Evolutionary conservation across 92 coral and sea anemone genomes (phyloP).

Genomic region (Heliopora coerulea): DNA sequence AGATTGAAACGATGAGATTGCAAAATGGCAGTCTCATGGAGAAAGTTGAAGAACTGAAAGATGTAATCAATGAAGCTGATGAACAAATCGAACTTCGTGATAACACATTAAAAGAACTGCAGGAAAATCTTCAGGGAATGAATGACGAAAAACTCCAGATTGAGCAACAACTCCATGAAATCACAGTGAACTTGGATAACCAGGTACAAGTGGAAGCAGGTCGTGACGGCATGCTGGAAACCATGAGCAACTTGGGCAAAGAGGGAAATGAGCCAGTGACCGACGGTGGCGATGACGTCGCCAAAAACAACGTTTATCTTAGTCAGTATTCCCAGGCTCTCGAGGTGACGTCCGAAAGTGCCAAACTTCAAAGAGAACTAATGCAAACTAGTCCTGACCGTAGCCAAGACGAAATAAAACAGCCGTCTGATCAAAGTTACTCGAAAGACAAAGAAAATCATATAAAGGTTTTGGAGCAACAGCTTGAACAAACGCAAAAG

Average conservation of each 20-base stretch:
- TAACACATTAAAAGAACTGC: slow-evolving; percentile 40
- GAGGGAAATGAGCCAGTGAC: slow-evolving; percentile 5
- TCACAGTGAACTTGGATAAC: slow-evolving; percentile 47
- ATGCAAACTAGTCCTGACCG: slow-evolving; percentile 23
- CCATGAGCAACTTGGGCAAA: too few relatives aligned
- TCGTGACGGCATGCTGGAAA: neutral
- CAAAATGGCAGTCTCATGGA: slow-evolving; percentile 17
- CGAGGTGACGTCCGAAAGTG: slow-evolving; percentile 54
- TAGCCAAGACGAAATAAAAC: neutral
- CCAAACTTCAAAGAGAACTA: slow-evolving; percentile 60
- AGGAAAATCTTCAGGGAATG: slow-evolving; percentile 40
- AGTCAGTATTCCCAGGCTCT: neutral
- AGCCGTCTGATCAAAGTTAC: neutral
- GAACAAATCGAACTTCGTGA: slow-evolving; percentile 33
- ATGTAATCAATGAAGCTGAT: slow-evolving; percentile 31
- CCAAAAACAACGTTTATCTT: slow-evolving; percentile 5
- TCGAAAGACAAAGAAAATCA: slow-evolving; percentile 4
- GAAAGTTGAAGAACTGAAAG: slow-evolving; percentile 26
- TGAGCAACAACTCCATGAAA: slow-evolving; percentile 56
- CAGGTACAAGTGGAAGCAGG: slow-evolving; percentile 13
- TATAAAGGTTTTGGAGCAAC: neutral
- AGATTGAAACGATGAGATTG: slow-evolving; percentile 15
- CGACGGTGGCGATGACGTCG: slow-evolving; percentile 6
- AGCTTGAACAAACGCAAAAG: slow-evolving; percentile 7
- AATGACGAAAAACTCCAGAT: slow-evolving; percentile 48